These are phyloP conservation scores for Rhipidura dahli DNA, from an alignment of 2,113 vertebrate genomes.

Conservation along the genomic window DNA sequence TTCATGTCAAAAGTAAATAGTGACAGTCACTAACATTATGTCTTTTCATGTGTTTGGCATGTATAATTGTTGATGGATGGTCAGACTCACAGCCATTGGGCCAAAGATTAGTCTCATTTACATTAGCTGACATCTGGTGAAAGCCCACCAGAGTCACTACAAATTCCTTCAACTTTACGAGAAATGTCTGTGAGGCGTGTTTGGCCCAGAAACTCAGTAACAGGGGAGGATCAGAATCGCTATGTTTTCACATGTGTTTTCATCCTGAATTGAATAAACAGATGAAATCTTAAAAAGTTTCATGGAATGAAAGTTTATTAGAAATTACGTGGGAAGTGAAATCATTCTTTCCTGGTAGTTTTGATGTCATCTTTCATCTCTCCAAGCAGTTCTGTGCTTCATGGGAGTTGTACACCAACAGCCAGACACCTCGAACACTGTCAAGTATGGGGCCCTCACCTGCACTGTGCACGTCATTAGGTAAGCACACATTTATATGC, in stretches of 20 bases:
- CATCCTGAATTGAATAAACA: background rate
- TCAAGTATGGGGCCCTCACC: accelerated
- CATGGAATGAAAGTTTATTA: background rate
- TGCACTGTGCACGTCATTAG: background rate
- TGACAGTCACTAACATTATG: background rate
- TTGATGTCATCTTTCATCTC: background rate
- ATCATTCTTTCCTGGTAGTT: background rate
- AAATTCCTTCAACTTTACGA: background rate
- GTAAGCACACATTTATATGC: background rate
- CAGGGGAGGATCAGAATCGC: background rate
- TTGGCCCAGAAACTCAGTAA: background rate
- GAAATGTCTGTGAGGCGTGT: background rate
- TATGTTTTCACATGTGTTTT: background rate
- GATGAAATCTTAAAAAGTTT: background rate
- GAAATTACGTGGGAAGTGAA: background rate
- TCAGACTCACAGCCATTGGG: background rate
- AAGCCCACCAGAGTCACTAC: background rate
- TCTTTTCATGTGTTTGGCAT: background rate
- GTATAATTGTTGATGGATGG: background rate
- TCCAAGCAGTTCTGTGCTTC: background rate
- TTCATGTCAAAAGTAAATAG: background rate
- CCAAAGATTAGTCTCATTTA: background rate
- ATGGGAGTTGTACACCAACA: background rate
- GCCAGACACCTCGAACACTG: accelerated
- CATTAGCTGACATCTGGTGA: background rate